Evolutionary conservation across 35 echinoderm and acorn worm species (phyloP), one percentile per base, ranked within the genome.

Genomic region (Diadema setosum): DNA sequence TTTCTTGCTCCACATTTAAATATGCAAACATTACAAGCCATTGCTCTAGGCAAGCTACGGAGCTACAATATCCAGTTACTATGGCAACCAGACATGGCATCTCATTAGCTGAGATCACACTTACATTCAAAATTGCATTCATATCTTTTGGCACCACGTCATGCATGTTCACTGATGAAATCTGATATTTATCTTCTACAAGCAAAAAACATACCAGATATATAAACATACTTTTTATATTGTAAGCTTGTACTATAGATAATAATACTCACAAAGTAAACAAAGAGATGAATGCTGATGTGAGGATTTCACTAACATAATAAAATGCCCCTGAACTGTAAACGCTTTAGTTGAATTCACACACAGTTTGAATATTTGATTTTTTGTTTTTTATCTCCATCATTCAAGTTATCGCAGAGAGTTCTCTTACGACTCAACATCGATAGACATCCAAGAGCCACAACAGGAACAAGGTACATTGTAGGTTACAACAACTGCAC

Each of bases 311-410:
- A n/a, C n/a, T n/a, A n/a, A 33, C 29, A 16, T 67, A 67, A 67
- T 67, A 67, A 67, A 67, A 67, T 67, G 63, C 63, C 63, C 63
- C 63, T 67, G 63, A 67, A 67, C 63, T 67, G 63, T 67, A 67
- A 33, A 67, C 37, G 9, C 37, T 67, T 34, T 67, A 33, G 63
- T 67, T n/a, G 37, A 67, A 67, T 33, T 67, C 63, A 67, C 63
- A 67, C 63, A 67, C 63, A 67, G 26, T 29, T 67, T 67, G 63
- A 67, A 67, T 67, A 67, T n/a, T n/a, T n/a, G n/a, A n/a, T n/a
- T n/a, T n/a, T n/a, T n/a, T n/a, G 37, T 32, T 67, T 67, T 26
- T 34, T 67, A 34, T 34, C 63, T 33, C 36, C 27, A 65, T 67
- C 27, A 33, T 27, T 33, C 27, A 67, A 34, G 37, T 67, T 33